phyloP scores from a whole-genome alignment of 2,113 vertebrate species.

The Brienomyrus brachyistius region DNA sequence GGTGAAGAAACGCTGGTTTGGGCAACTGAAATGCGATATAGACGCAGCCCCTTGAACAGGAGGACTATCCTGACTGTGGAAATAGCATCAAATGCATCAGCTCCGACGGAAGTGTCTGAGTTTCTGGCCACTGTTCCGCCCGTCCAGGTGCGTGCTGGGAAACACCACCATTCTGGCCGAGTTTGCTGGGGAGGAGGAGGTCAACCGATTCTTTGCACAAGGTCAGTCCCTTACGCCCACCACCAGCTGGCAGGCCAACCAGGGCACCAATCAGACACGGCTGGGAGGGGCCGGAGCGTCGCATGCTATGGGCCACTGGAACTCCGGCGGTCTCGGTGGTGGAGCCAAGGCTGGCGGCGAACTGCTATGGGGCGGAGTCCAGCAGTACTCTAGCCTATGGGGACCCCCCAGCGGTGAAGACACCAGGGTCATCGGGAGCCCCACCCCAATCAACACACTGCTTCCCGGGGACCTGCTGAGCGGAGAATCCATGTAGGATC shows the following conservation, averaged over 20 bases:
- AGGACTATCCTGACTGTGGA: too few species aligned
- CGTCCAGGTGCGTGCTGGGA: constrained; percentile 87
- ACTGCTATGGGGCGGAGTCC: constrained; percentile 87
- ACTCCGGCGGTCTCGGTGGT: constrained; percentile 63
- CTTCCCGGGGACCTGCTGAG: constrained; percentile 93
- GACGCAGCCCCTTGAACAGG: too few species aligned
- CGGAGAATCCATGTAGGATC: constrained; percentile 86
- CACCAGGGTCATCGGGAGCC: constrained; percentile 82
- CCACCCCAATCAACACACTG: constrained; percentile 86
- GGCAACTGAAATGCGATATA: background rate
- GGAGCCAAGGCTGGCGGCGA: constrained; percentile 71
- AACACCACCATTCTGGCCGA: constrained; percentile 99
- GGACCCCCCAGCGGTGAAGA: constrained; percentile 84
- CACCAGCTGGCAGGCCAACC: constrained; percentile 91
- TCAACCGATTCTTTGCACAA: constrained; percentile 95
- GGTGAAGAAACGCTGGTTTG: background rate
- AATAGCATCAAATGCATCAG: background rate
- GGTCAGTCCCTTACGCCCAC: constrained; percentile 88
- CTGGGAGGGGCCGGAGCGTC: constrained; percentile 64
- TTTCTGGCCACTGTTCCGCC: background rate
- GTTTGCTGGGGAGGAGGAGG: constrained; percentile 94
- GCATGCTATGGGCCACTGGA: constrained; percentile 85
- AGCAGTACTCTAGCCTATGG: constrained; percentile 96
- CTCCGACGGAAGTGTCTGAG: background rate
- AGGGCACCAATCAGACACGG: constrained; percentile 72